A percentile compares a stretch with the other conserved stretches of the same genome.
Conservation (phyloP, 2,797 vertebrate genomes). For the Oreochromis grahami region DNA sequence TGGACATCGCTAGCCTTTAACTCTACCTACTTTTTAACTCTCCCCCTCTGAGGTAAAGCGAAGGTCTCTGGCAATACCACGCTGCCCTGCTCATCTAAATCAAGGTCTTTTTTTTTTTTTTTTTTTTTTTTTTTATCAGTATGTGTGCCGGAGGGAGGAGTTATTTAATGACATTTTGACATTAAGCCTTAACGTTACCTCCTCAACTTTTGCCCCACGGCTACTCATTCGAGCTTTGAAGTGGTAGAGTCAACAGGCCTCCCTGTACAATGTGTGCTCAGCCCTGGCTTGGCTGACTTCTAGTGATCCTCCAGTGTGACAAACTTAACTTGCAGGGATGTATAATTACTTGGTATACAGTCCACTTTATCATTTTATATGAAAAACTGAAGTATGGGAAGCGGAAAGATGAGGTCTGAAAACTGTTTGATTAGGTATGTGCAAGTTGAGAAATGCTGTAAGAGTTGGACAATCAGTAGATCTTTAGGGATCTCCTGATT, state of each 20-base stretch:
- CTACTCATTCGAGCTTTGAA: constrained; percentile 65
- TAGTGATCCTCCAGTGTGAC: neutral
- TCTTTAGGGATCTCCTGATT: neutral
- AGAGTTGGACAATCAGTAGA: neutral
- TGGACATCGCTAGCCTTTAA: constrained; percentile 32
- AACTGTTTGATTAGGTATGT: neutral
- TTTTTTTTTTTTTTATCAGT: neutral
- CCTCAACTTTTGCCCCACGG: constrained; percentile 39
- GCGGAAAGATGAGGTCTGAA: neutral
- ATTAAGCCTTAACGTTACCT: constrained; percentile 23
- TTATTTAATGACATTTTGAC: constrained; percentile 37
- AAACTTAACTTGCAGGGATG: neutral
- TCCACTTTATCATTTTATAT: neutral
- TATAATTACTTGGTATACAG: neutral
- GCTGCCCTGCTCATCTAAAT: neutral
- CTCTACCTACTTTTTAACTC: constrained; percentile 6
- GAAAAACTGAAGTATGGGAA: neutral
- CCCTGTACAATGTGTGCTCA: constrained; percentile 29
- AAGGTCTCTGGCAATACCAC: neutral
- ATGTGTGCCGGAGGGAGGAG: neutral
- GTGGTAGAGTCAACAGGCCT: constrained; percentile 59
- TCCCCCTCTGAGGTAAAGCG: neutral
- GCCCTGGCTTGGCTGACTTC: neutral
- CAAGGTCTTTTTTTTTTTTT: neutral
- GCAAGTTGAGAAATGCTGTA: neutral